Conservation (phyloP, 1,140 invertebrate genomes). For the Riptortus pedestris region DNA sequence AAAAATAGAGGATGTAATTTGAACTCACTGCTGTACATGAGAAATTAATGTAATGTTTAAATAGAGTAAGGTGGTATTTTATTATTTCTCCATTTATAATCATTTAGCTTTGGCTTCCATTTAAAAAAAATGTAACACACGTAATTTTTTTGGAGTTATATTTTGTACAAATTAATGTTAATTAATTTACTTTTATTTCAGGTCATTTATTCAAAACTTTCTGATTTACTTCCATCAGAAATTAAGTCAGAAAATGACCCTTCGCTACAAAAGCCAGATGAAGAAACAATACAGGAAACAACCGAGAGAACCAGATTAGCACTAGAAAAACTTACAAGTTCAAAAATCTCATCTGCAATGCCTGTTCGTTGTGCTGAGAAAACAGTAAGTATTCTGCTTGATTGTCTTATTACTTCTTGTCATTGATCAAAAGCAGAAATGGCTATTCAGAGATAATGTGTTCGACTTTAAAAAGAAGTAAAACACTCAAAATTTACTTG, state of each 20-base stretch:
- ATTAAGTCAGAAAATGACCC: conserved; percentile 85
- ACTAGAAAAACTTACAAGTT: conserved; percentile 75
- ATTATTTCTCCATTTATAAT: no score
- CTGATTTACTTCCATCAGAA: conserved; percentile 87
- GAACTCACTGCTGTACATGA: no score
- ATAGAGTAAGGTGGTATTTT: no score
- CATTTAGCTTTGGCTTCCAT: not conserved
- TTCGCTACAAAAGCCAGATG: conserved; percentile 69
- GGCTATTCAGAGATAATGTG: conserved; percentile 5
- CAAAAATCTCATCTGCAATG: conserved; percentile 86
- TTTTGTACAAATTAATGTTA: no score
- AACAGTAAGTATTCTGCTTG: conserved; percentile 38
- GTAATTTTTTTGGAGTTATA: no score
- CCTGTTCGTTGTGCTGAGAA: conserved; percentile 85
- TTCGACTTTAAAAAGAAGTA: not conserved
- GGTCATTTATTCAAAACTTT: conserved; percentile 92
- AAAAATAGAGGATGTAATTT: no score
- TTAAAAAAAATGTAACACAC: not conserved
- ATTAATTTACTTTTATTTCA: conserved; percentile 38
- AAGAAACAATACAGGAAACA: conserved; percentile 74
- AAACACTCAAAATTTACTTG: no score
- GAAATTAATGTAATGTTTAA: no score
- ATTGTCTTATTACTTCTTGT: not conserved
- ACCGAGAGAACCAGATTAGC: conserved; percentile 77
- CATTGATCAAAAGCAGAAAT: no score